Evolutionary conservation across 23 tunicate genomes (phyloP).

Genomic region (Oikopleura dioica): DNA sequence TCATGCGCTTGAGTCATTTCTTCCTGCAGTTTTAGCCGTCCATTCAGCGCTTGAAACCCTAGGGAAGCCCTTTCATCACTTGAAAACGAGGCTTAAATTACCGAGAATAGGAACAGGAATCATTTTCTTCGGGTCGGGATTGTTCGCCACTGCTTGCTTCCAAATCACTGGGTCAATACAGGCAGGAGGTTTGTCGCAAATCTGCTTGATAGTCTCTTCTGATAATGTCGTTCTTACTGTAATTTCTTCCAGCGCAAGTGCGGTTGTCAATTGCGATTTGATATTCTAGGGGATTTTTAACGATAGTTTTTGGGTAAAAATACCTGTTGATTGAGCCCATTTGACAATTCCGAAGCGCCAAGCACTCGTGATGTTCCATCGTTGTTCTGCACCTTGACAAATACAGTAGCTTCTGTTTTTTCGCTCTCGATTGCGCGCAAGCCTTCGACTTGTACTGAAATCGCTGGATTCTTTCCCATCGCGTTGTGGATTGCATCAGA

Average conservation of each 20-base stretch:
- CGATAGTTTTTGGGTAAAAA: conserved; percentile 23
- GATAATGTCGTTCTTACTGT: conserved; percentile 32
- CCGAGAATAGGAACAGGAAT: conserved; percentile 89
- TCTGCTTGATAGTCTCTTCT: conserved; percentile 22
- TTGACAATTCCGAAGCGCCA: conserved; percentile 37
- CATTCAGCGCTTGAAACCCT: conserved; percentile 44
- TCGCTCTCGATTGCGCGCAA: neutral
- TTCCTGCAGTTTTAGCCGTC: conserved; percentile 45
- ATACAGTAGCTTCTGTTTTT: conserved; percentile 51
- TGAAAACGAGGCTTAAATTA: no score
- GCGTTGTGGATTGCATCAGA: neutral
- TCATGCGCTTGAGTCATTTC: conserved; percentile 59
- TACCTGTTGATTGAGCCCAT: conserved; percentile 18
- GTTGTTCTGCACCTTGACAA: conserved; percentile 51
- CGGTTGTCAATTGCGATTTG: conserved; percentile 36
- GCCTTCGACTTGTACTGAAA: neutral
- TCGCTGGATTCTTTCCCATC: neutral
- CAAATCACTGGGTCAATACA: conserved; percentile 92
- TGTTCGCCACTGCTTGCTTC: conserved; percentile 82
- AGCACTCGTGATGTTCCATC: conserved; percentile 47
- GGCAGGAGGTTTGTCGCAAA: conserved; percentile 45
- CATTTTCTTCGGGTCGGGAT: conserved; percentile 44
- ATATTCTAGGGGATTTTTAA: conserved; percentile 36
- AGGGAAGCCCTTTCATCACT: no score
- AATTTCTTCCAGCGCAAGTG: neutral